Evolutionary conservation across 2,888 invertebrate species (phyloP).

Genomic region (Lysandra bellargus): DNA sequence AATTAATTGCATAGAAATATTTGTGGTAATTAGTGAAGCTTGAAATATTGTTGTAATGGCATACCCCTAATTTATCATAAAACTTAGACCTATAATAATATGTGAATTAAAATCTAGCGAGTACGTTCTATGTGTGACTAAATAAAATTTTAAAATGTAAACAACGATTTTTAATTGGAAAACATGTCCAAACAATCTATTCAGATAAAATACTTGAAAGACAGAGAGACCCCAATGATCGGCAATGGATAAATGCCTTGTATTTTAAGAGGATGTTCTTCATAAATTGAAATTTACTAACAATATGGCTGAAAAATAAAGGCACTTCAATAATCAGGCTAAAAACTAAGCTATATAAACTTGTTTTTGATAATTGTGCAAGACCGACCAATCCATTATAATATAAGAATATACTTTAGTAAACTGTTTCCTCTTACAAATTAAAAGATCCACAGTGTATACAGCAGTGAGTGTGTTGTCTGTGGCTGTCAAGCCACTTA

Average conservation of each 20-base stretch:
- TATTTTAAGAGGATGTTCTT: background rate
- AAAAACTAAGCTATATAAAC: background rate
- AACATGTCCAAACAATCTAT: slow-evolving; percentile 12
- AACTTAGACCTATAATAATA: background rate
- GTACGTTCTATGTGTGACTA: slow-evolving; percentile 28
- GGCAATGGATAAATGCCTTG: background rate
- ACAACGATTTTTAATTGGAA: slow-evolving; percentile 28
- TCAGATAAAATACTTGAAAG: background rate
- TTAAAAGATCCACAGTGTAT: too few species aligned
- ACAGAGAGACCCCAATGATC: background rate
- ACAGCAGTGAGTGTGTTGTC: too few species aligned
- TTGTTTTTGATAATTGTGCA: background rate
- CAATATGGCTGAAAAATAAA: background rate
- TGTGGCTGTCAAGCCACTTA: too few species aligned
- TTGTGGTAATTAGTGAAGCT: slow-evolving; percentile 18
- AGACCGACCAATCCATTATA: too few species aligned
- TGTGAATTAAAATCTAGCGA: slow-evolving; percentile 12
- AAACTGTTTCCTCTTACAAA: background rate
- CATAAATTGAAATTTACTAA: background rate
- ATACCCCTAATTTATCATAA: background rate
- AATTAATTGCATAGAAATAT: background rate
- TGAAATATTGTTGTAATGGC: slow-evolving; percentile 9
- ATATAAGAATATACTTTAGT: background rate
- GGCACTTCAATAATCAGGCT: too few species aligned
- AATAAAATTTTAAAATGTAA: slow-evolving; percentile 25